A percentile compares a stretch with the other conserved stretches of the same genome.
phyloP scores from a whole-genome alignment of 2,797 vertebrate genomes.

The Eulemur rubriventer region DNA sequence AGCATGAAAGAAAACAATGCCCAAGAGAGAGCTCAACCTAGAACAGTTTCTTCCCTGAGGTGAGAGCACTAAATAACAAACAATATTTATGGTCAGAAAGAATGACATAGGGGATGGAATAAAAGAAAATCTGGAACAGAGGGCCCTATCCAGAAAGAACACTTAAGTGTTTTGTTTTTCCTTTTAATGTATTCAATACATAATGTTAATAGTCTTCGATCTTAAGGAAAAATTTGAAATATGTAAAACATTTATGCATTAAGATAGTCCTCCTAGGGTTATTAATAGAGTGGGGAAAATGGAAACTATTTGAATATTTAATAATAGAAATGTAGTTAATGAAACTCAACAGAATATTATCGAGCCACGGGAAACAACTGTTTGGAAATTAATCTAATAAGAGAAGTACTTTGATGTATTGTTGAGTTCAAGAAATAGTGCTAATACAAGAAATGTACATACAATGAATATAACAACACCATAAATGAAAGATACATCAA shows the following conservation, averaged over 20 bases:
- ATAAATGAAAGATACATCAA: not conserved
- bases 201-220: not conserved
- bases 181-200: not conserved
- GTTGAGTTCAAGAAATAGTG: not conserved
- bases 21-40: not conserved
- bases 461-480: not conserved
- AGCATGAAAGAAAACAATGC: not conserved
- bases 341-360: not conserved
- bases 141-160: not conserved
- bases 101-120: not conserved
- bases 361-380: not conserved
- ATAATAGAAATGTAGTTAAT: not conserved
- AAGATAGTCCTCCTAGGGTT: not conserved
- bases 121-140: not conserved
- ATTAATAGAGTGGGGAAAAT: not conserved
- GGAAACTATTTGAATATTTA: not conserved
- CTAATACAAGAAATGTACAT: not conserved
- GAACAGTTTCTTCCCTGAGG: not conserved
- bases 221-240: slow-evolving; percentile 8
- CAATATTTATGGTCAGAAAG: not conserved
- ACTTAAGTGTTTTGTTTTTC: not conserved
- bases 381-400: slow-evolving; percentile 18
- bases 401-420: not conserved
- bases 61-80: not conserved
- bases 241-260: not conserved